Conservation (phyloP, 30 jellyfish, hydroid and myxozoan genomes). For the Euphysa ruthae region DNA sequence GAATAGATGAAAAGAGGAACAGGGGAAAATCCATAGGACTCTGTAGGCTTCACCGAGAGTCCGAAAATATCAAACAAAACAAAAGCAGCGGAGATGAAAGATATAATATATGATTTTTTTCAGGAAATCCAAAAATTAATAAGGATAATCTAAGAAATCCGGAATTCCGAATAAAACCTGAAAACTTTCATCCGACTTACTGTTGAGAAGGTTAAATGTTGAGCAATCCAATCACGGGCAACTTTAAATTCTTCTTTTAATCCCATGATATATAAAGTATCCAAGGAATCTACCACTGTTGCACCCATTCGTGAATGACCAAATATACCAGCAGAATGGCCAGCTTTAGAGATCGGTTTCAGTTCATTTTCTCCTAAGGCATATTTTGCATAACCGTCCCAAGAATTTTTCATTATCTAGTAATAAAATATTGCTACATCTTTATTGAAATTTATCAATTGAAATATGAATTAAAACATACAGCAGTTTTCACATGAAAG, state of each 20-base stretch:
- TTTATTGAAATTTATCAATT: no score
- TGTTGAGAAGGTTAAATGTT: constrained; percentile 49
- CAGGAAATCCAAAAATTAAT: no score
- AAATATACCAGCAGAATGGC: constrained; percentile 98
- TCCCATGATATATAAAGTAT: constrained; percentile 92
- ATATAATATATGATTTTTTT: neutral
- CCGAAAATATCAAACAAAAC: no score
- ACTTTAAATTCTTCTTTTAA: constrained; percentile 77
- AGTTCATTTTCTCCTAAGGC: constrained; percentile 93
- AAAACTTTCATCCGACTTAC: constrained; percentile 37
- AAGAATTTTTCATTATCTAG: constrained; percentile 93
- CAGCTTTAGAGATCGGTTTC: constrained; percentile 83
- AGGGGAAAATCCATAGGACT: no score
- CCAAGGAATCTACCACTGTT: constrained; percentile 84
- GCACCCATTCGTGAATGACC: constrained; percentile 96
- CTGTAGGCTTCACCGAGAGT: no score
- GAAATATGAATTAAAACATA: no score
- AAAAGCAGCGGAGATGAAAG: neutral
- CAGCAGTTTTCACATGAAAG: no score
- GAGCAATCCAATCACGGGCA: constrained; percentile 97
- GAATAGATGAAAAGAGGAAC: no score
- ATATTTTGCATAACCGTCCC: constrained; percentile 90
- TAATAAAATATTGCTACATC: no score
- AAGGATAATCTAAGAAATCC: no score
- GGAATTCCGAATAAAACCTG: no score